Base-by-base conservation (phyloP, 30 jellyfish, hydroid and myxozoan species). In the Morbakka virulenta region DNA sequence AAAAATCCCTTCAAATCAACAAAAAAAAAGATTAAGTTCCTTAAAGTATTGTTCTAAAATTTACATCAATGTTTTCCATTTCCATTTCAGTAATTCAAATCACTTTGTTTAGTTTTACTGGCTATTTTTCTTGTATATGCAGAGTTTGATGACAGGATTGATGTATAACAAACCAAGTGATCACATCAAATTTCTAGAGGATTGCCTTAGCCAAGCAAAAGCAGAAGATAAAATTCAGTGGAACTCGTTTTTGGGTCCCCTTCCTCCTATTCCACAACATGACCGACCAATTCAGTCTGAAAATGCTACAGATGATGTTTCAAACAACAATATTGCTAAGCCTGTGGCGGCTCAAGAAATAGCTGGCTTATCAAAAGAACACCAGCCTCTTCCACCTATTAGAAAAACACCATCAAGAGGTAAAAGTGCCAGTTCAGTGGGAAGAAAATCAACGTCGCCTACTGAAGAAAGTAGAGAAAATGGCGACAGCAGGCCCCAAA, bases 111-210 rank as follows among this genome's bases (percentile, higher is more conserved):
- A 47, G n/a, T n/a, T 47, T 47, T 47, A 12, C 12, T 13, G 41
- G 41, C 23, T 11, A 13, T n/a, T 12, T 24, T n/a, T 70, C 34
- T 14, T 51, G n/a, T 0, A 12, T 35, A 0, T 70, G 23, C 76
- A 91, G 98, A 83, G 98, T 50, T 31, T 91, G 81, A 91, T 91
- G 98, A 91, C 98, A 22, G 98, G 96, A 0, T 76, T 91, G 85
- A 91, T 91, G 98, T 91, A 91, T 85, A 79, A 91, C 50, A 91
- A 91, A 66, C 98, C 98, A 0, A 86, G 84, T 28, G 82, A 91
- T 62, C 98, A 91, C 62, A 84, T 91, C 2, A 64, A 84, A 64
- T 91, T 91, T 69, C 93, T 91, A 11, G 94, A 71, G 34, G 89
- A 84, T 14, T 91, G 98, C 47, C 70, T 91, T 29, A 25, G 50